Evolutionary conservation across 2,888 invertebrate genomes (phyloP).

Genomic region (Aproaerema taeniolella): DNA sequence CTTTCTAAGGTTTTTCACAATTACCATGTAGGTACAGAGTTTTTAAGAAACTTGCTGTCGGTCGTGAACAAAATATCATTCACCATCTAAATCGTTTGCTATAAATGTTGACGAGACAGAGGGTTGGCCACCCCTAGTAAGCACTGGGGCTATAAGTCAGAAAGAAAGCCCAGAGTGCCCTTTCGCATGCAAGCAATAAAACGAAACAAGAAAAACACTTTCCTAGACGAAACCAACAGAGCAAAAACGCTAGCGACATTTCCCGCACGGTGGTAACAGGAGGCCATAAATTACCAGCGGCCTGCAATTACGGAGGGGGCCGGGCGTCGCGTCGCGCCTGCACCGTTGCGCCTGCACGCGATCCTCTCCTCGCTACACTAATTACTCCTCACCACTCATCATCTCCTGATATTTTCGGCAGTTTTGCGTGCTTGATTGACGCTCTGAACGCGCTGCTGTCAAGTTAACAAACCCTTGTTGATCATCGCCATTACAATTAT

Average conservation of each 20-base stretch:
- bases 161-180: slow-evolving; percentile 2
- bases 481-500: not conserved
- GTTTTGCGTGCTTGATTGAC: slow-evolving; percentile 9
- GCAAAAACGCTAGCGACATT: slow-evolving; percentile 34
- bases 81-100: too few relatives aligned
- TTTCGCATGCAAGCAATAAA: slow-evolving; percentile 7
- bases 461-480: not conserved
- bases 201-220: slow-evolving; percentile 15
- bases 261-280: slow-evolving; percentile 45
- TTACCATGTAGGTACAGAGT: too few relatives aligned
- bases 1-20: too few relatives aligned
- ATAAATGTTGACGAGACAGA: too few relatives aligned
- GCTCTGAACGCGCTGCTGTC: not conserved
- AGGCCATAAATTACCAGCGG: slow-evolving; percentile 52
- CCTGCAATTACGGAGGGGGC: slow-evolving; percentile 14
- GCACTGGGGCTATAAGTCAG: slow-evolving; percentile 4
- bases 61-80: too few relatives aligned
- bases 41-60: too few relatives aligned
- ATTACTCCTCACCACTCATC: slow-evolving; percentile 7
- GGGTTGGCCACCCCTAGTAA: not conserved
- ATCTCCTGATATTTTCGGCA: slow-evolving; percentile 13
- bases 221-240: slow-evolving; percentile 12
- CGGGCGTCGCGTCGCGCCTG: slow-evolving; percentile 12
- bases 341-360: slow-evolving; percentile 15
- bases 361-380: slow-evolving; percentile 8